phyloP scores from a whole-genome alignment of 2,797 vertebrate species.

The Acanthis flammea region DNA sequence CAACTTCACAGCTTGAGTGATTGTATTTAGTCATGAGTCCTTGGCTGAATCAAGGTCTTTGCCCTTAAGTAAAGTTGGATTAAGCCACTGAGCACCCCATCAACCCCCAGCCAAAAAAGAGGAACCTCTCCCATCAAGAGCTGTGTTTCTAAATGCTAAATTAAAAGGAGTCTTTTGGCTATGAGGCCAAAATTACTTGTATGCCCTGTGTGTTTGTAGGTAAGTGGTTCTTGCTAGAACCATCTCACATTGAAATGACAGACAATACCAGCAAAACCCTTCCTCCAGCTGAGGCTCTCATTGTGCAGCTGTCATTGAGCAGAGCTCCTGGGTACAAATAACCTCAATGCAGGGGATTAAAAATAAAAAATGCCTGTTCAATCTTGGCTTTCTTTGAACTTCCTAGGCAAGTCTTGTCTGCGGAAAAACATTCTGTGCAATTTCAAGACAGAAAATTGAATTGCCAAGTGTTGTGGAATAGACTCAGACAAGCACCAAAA shows the following conservation, averaged over 20 bases:
- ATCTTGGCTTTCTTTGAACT: neutral
- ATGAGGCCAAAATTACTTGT: neutral
- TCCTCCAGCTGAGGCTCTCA: neutral
- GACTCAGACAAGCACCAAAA: neutral
- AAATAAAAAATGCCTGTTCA: neutral
- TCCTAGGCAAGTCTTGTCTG: neutral
- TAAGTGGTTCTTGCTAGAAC: neutral
- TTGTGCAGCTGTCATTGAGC: neutral
- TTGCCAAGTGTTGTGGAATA: neutral
- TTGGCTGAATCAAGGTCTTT: neutral
- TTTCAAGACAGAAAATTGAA: slow-evolving; percentile 8
- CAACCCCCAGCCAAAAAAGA: neutral
- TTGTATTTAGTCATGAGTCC: neutral
- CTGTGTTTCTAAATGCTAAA: neutral
- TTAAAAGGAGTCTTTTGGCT: neutral
- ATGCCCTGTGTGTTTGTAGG: neutral
- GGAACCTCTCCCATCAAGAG: neutral
- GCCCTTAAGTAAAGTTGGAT: neutral
- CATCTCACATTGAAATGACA: neutral
- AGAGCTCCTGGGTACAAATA: neutral
- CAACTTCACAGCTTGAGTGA: neutral
- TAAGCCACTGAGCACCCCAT: neutral
- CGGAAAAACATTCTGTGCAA: neutral
- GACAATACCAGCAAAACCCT: neutral
- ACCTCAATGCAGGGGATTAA: neutral